These are phyloP conservation scores for Endomychus coccineus DNA, from an alignment of 2,888 invertebrate genomes.

Conservation along the genomic window DNA sequence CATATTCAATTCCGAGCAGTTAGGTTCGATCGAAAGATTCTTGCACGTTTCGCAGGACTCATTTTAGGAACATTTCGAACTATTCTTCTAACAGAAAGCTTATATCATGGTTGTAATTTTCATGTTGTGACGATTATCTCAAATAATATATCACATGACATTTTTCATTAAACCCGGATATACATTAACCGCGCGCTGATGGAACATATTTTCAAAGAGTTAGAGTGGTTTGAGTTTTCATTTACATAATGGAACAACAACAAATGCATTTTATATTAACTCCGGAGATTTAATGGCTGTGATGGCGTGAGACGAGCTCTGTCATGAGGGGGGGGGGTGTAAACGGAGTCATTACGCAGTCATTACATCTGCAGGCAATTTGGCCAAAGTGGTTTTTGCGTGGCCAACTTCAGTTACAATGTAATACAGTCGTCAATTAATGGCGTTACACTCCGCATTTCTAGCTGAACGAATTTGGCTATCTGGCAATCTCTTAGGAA, in stretches of 20 bases:
- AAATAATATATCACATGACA: not conserved
- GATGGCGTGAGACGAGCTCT: constrained; percentile 19
- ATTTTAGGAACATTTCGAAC: too few species aligned
- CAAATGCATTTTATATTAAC: constrained; percentile 48
- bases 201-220: constrained; percentile 34
- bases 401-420: constrained; percentile 28
- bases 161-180: constrained; percentile 33
- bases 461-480: too few species aligned
- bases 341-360: constrained; percentile 39
- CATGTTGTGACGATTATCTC: too few species aligned
- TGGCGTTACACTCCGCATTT: too few species aligned
- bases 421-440: too few species aligned
- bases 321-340: constrained; percentile 21
- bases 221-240: constrained; percentile 43
- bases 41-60: too few species aligned
- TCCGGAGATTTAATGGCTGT: constrained; percentile 45
- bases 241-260: constrained; percentile 48
- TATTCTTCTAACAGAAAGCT: too few species aligned
- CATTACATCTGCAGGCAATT: constrained; percentile 44
- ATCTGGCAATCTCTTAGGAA: too few species aligned
- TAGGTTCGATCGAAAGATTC: too few species aligned
- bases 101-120: too few species aligned
- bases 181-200: constrained; percentile 38
- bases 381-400: constrained; percentile 43
- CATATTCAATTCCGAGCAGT: too few species aligned